phyloP scores from a whole-genome alignment of 2,113 vertebrate species.

The Halichoeres trimaculatus region DNA sequence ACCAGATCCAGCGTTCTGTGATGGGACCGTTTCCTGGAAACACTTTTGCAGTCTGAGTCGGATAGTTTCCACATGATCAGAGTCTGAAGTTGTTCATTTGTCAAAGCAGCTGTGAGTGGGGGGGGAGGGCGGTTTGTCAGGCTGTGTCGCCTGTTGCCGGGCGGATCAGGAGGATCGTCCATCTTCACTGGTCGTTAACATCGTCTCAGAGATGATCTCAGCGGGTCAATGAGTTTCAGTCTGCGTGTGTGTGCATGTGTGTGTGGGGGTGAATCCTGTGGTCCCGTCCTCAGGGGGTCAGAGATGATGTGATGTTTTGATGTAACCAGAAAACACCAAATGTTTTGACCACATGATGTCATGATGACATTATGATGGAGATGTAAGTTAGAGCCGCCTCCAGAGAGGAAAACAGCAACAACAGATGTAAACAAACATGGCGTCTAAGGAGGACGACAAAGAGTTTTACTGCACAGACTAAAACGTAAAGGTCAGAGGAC shows the following conservation, averaged over 20 bases:
- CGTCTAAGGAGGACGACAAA: background rate
- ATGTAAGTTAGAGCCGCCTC: background rate
- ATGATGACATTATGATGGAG: background rate
- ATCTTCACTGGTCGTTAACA: background rate
- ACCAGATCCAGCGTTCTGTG: background rate
- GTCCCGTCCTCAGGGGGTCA: background rate
- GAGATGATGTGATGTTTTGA: background rate
- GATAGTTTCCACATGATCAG: background rate
- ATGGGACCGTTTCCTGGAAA: conserved; percentile 5
- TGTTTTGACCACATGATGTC: background rate
- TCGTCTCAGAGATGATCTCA: background rate
- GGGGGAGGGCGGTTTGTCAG: background rate
- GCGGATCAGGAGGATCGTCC: background rate
- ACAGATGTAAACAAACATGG: background rate
- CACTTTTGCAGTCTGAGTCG: background rate
- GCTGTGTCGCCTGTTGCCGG: conserved; percentile 19
- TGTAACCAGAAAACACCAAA: background rate
- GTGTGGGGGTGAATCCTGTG: background rate
- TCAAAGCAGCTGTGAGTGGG: background rate
- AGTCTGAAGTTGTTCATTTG: background rate
- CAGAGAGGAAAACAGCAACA: background rate
- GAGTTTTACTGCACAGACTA: no score
- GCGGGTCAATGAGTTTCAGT: background rate
- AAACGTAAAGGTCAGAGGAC: no score
- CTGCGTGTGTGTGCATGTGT: background rate